These are phyloP conservation scores for Orycteropus afer DNA, from an alignment of 2,113 vertebrate genomes.

Conservation along the genomic window DNA sequence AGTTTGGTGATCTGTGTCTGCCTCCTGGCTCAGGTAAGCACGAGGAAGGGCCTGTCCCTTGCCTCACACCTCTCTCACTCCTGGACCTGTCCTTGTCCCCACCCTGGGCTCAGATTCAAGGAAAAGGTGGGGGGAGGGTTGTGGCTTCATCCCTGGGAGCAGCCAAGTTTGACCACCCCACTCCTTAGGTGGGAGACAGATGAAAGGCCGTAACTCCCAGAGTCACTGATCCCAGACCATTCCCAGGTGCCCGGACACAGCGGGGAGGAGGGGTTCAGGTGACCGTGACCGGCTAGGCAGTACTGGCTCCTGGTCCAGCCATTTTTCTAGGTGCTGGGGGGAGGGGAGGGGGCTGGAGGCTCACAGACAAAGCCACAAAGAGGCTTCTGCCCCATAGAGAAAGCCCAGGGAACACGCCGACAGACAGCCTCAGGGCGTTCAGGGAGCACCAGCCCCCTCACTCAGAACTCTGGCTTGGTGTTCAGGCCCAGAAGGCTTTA, in stretches of 20 bases:
- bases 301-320: neutral
- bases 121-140: neutral
- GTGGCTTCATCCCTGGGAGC: neutral
- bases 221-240: neutral
- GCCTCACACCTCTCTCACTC: neutral
- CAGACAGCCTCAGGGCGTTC: neutral
- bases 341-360: neutral
- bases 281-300: neutral
- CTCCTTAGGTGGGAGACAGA: rapidly evolving
- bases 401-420: too few relatives aligned
- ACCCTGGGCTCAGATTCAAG: neutral
- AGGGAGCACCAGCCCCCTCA: too few relatives aligned
- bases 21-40: neutral
- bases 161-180: neutral
- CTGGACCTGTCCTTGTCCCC: neutral
- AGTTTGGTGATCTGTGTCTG: too few relatives aligned
- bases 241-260: neutral
- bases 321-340: neutral
- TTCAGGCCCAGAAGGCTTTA: neutral
- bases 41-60: neutral
- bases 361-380: neutral
- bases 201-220: neutral
- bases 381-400: neutral
- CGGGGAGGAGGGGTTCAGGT: neutral
- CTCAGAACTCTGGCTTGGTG: neutral